phyloP scores from a whole-genome alignment of 23 tunicate genomes.

The Ciona savignyi region DNA sequence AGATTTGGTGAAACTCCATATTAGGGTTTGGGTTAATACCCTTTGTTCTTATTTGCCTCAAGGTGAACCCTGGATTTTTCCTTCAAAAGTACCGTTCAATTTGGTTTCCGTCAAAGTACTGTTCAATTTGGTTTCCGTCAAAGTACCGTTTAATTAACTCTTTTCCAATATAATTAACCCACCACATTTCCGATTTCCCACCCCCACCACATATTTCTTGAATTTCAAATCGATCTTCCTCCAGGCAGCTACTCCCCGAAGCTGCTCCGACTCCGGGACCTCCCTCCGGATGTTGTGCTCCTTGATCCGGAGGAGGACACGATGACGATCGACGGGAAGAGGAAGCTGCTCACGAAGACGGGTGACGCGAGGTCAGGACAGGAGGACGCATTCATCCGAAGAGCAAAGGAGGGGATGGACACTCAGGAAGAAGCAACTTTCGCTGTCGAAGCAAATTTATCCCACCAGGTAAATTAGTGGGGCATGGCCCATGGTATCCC shows the following conservation, averaged over 20 bases:
- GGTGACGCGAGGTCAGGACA: constrained; percentile 63
- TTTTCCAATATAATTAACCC: too few species aligned
- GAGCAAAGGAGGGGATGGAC: constrained; percentile 93
- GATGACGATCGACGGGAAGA: constrained; percentile 74
- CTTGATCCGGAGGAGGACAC: constrained; percentile 74
- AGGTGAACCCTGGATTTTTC: too few species aligned
- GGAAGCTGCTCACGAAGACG: constrained; percentile 64
- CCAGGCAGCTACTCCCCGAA: constrained; percentile 66
- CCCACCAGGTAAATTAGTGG: constrained; percentile 84
- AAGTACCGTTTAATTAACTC: too few species aligned
- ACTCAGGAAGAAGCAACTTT: constrained; percentile 95
- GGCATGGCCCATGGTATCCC: too few species aligned
- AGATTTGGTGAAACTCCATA: too few species aligned
- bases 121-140: too few species aligned
- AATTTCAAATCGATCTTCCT: neutral
- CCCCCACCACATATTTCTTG: neutral
- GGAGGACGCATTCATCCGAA: constrained; percentile 87
- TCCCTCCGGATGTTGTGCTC: constrained; percentile 82
- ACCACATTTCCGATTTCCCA: neutral
- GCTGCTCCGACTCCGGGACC: constrained; percentile 37
- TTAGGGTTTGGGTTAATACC: too few species aligned
- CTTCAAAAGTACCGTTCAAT: too few species aligned
- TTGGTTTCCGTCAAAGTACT: too few species aligned
- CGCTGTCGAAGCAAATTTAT: constrained; percentile 84
- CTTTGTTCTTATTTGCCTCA: too few species aligned